phyloP scores from a whole-genome alignment of 2,797 vertebrate species.

The Mus spretus region DNA sequence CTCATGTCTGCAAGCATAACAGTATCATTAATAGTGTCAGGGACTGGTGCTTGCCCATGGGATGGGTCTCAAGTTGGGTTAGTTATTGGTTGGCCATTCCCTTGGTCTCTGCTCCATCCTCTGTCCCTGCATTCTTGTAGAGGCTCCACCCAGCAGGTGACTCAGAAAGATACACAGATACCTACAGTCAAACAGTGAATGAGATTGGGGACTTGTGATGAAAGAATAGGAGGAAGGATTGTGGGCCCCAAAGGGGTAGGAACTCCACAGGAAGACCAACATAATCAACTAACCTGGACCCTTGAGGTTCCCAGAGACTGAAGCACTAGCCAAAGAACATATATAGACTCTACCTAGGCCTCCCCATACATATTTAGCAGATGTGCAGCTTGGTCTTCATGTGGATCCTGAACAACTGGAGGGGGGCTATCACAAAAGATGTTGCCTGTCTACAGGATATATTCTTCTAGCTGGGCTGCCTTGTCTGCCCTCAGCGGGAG shows the following conservation, averaged over 20 bases:
- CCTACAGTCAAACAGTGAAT: no score
- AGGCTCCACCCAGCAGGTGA: neutral
- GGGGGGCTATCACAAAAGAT: no score
- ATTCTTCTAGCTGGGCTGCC: no score
- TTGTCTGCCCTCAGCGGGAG: no score
- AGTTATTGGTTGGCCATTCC: neutral
- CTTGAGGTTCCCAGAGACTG: neutral
- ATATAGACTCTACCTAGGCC: neutral
- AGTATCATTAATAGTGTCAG: neutral
- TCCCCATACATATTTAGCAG: no score
- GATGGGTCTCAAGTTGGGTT: neutral
- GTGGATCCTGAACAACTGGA: neutral
- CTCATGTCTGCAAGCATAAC: no score
- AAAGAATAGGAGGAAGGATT: neutral
- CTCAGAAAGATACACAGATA: no score
- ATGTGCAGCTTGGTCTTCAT: neutral
- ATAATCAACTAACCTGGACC: neutral
- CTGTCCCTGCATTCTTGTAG: neutral
- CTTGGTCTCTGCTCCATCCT: neutral
- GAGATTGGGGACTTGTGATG: no score
- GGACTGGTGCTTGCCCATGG: neutral
- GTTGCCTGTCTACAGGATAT: no score
- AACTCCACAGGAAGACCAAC: neutral
- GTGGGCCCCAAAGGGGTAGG: neutral
- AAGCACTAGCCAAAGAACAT: neutral